Base-by-base conservation (phyloP, 2,113 vertebrate species). In the Psammodynastes pulverulentus region DNA sequence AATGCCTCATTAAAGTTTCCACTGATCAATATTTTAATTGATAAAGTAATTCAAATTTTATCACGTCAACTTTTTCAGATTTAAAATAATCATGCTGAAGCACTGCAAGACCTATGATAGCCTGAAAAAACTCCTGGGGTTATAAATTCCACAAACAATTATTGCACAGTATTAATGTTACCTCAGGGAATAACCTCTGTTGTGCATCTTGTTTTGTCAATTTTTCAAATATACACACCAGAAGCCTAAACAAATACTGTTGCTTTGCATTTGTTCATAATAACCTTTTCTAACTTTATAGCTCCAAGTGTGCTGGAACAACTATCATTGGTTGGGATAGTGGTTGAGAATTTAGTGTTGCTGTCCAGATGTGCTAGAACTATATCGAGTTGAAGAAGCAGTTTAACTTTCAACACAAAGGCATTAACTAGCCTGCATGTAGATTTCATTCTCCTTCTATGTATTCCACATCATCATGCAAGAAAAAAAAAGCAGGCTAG, bases 11-110 rank as follows among this genome's bases (percentile, higher is more conserved):
- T 85, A 54, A 79, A 24, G 34, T 9, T 46, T 86, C 17, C 46
- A 21, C n/a, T 21, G 24, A 48, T n/a, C 19, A 90, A 87, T 56
- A 51, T 5, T 92, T 72, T 39, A 72, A 49, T n/a, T 49, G 46
- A 87, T 52, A 51, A 87, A 56, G 12, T n/a, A 72, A 72, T 72
- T 34, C 34, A 72, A 72, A 34, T 72, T 67, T 5, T 34, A 72
- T 15, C n/a, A 34, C 4, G 7, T 53, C 23, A 10, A 45, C 13
- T 72, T 34, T 34, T 67, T 34, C n/a, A 72, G 62, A 46, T 53
- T 45, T 34, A 72, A 79, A 94, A 95, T 94, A 96, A 87, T 93
- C 95, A 91, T 94, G 94, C 94, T 93, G 39, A 96, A 95, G 94
- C 92, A 94, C 95, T 91, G 10, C 2, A 29, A 93, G 94, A 95